Conservation (phyloP, 2,797 vertebrate species). For the Pseudochaenichthys georgianus region DNA sequence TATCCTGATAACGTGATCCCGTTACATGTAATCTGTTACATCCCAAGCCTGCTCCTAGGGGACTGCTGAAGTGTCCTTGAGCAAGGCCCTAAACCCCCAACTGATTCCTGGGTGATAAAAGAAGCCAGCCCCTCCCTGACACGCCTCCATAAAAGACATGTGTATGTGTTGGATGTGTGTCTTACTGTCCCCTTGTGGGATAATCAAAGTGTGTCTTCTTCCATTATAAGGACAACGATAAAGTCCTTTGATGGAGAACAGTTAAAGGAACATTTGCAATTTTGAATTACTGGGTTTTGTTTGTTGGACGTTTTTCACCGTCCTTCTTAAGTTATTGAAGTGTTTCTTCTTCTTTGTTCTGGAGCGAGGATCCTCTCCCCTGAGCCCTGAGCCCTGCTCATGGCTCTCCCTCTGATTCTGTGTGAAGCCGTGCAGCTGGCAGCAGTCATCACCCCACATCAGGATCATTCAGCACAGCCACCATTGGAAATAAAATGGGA, state of each 20-base stretch:
- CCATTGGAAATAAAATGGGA: constrained; percentile 4
- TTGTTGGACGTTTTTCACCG: neutral
- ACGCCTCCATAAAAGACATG: too few relatives aligned
- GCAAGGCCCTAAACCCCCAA: too few relatives aligned
- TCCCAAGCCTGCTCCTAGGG: too few relatives aligned
- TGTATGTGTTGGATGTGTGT: too few relatives aligned
- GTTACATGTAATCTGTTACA: too few relatives aligned
- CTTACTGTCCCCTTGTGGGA: too few relatives aligned
- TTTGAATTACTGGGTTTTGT: neutral
- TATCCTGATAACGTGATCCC: too few relatives aligned
- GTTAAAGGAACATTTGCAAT: neutral
- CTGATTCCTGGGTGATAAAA: too few relatives aligned
- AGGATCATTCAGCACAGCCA: constrained; percentile 15
- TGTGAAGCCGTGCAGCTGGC: constrained; percentile 30
- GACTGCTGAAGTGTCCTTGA: too few relatives aligned
- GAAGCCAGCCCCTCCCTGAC: too few relatives aligned
- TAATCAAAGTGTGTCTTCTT: too few relatives aligned
- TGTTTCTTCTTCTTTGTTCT: neutral
- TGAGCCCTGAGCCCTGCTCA: too few relatives aligned
- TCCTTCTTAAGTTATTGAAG: neutral
- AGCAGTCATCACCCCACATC: constrained; percentile 26
- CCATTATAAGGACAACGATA: neutral
- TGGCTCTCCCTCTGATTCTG: neutral
- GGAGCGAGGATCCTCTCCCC: neutral
- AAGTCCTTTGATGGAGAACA: neutral